These are phyloP conservation scores for Schlechtendalia chinensis DNA, from an alignment of 1,140 invertebrate species.

Conservation along the genomic window DNA sequence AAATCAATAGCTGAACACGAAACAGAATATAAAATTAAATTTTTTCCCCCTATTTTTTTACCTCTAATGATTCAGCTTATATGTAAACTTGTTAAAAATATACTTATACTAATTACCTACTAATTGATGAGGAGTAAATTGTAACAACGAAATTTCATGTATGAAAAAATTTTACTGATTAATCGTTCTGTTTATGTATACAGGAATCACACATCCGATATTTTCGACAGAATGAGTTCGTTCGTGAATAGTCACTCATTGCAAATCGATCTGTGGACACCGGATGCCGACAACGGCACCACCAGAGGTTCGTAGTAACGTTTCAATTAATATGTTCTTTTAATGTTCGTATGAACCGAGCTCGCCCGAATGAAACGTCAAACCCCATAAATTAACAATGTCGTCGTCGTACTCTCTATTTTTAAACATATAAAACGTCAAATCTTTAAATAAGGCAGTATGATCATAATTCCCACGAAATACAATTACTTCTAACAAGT, in stretches of 20 bases:
- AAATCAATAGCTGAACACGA: too few species aligned
- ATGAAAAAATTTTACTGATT: neutral
- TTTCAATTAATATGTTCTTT: neutral
- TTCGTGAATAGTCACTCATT: slow-evolving; percentile 5
- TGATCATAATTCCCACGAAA: too few species aligned
- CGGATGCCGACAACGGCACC: neutral
- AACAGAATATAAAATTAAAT: too few species aligned
- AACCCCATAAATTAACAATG: neutral
- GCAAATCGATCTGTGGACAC: slow-evolving; percentile 28
- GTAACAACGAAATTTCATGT: too few species aligned
- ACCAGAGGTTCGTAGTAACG: slow-evolving; percentile 1
- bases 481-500: too few species aligned
- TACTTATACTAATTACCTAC: too few species aligned
- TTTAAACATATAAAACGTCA: too few species aligned
- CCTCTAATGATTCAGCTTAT: too few species aligned
- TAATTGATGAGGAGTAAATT: neutral
- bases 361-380: neutral
- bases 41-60: too few species aligned
- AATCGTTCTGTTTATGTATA: neutral
- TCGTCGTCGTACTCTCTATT: too few species aligned
- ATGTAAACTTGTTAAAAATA: too few species aligned
- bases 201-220: neutral
- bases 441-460: too few species aligned
- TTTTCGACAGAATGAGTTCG: slow-evolving; percentile 17
- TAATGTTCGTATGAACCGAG: neutral